These are phyloP conservation scores for Leiothrix lutea DNA, from an alignment of 2,113 vertebrate species.

Conservation along the genomic window DNA sequence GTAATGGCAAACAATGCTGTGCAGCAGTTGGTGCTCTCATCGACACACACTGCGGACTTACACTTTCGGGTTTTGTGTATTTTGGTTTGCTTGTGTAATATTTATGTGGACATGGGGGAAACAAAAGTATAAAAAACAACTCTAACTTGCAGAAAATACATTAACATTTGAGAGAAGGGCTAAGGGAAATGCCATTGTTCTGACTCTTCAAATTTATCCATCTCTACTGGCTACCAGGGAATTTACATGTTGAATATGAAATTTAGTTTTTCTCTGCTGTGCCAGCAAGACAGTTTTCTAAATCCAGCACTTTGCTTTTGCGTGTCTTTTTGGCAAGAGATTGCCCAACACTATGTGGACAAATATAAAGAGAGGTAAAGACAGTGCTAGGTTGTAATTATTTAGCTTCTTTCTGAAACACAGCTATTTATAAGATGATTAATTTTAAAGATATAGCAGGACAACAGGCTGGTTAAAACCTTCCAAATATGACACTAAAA, in stretches of 20 bases:
- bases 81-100: neutral
- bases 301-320: neutral
- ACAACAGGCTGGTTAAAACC: neutral
- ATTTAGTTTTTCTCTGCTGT: neutral
- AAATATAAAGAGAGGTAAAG: neutral
- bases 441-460: neutral
- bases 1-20: slow-evolving; percentile 24
- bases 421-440: neutral
- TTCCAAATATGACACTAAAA: neutral
- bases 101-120: neutral
- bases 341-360: neutral
- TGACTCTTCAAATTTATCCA: neutral
- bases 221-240: neutral
- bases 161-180: neutral
- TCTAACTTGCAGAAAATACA: neutral
- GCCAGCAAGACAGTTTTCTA: neutral
- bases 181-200: neutral
- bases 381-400: neutral
- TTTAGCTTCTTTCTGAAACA: neutral
- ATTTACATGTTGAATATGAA: neutral
- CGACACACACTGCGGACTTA: neutral
- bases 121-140: neutral
- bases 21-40: neutral
- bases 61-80: neutral
- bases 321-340: neutral